Base-by-base conservation (phyloP, 2,888 invertebrate genomes). In the Harpagoxenus sublaevis region DNA sequence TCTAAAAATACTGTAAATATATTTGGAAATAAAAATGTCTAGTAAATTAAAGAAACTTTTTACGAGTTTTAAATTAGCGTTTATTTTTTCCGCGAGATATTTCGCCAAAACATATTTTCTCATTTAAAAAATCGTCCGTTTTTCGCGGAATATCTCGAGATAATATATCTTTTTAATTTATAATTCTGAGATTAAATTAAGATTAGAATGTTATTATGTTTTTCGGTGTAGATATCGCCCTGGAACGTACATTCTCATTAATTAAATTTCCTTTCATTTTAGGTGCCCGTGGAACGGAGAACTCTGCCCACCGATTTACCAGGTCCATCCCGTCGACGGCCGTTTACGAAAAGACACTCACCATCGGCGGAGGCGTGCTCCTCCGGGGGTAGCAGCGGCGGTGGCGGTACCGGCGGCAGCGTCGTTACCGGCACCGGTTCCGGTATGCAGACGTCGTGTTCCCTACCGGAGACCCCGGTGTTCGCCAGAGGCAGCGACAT, bases 381-480 rank as follows among this genome's bases (percentile, higher is more conserved):
- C 86, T 98, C 98, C 88, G 97, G 97, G 94, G 97, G 97, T 1
- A 97, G 97, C 95, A 97, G 97, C 2, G 97, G 97, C 8, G 97
- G 97, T 87, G 97, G 97, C 94, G 97, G 97, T 28, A 86, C 97
- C 95, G 79, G 74, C 0, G 97, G 10, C 18, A 92, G 97, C 6
- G 86, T 94, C 90, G 87, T 75, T 89, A 90, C 95, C 90, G 87
- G 83, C 89, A 90, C 95, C 89, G 94, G 94, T 55, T 95, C 88
- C 94, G 95, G 96, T 83, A 95, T 98, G 94, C 98, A 98, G 95
- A 98, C 98, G 4, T 98, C 98, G 0, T 98, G 98, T 90, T 98
- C 98, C 92, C 95, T 98, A 84, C 98, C 98, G n/a, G 98, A 98
- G 95, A 98, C 98, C 1, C 98, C 98, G 0, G 98, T 98, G 86